These are phyloP conservation scores for Heliconius eleuchia DNA, from an alignment of 1,140 invertebrate species.

Conservation along the genomic window DNA sequence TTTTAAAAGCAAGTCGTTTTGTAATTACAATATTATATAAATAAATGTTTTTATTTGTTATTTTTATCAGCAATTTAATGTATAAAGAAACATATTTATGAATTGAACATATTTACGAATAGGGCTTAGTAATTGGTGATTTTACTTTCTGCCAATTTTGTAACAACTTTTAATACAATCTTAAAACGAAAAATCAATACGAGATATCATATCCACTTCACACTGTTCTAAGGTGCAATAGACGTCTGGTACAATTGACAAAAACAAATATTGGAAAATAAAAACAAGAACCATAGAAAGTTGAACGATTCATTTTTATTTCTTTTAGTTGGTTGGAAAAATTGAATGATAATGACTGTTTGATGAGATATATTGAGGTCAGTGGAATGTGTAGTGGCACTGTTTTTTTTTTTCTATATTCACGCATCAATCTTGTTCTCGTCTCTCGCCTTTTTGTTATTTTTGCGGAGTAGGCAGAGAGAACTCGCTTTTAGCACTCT, in stretches of 20 bases:
- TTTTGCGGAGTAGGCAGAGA: background rate
- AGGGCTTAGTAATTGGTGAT: too few species aligned
- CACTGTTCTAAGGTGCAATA: slow-evolving; percentile 39
- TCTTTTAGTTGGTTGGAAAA: slow-evolving; percentile 26
- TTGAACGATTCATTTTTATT: slow-evolving; percentile 35
- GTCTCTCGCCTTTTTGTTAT: background rate
- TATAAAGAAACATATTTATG: too few species aligned
- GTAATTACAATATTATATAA: too few species aligned
- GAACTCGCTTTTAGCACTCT: background rate
- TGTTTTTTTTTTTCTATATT: background rate
- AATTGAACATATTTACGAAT: too few species aligned
- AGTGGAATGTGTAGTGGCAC: slow-evolving; percentile 1
- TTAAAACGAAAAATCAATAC: too few species aligned
- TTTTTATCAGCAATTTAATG: too few species aligned
- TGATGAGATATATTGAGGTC: slow-evolving; percentile 24
- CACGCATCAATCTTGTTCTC: background rate
- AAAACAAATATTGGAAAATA: slow-evolving; percentile 64
- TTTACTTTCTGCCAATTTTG: too few species aligned
- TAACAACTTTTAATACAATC: too few species aligned
- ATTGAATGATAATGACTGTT: slow-evolving; percentile 22
- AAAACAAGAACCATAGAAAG: slow-evolving; percentile 57
- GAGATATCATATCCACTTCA: background rate
- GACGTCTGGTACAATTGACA: slow-evolving; percentile 54
- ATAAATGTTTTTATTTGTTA: too few species aligned
- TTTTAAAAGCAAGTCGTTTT: too few species aligned